phyloP scores from a whole-genome alignment of 2,113 vertebrate genomes.

The Protobothrops flavoviridis region DNA sequence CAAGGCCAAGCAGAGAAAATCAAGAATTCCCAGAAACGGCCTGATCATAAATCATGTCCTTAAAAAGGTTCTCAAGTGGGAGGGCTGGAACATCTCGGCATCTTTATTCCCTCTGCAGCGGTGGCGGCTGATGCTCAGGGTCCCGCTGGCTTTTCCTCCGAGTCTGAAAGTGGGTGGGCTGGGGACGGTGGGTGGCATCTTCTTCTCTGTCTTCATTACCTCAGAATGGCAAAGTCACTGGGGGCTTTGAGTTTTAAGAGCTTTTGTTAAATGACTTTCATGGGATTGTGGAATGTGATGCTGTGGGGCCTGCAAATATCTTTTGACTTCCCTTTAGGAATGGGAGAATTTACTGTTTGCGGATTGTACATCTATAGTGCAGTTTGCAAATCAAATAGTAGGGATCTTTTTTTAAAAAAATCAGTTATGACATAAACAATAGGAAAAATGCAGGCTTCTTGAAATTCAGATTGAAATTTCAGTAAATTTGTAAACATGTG shows the following conservation, averaged over 20 bases:
- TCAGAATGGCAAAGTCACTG: not conserved
- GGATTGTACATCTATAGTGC: not conserved
- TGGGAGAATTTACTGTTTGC: not conserved
- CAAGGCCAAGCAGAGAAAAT: not conserved
- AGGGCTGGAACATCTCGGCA: not conserved
- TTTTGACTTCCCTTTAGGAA: not conserved
- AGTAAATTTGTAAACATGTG: not conserved
- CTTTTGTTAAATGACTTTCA: not conserved
- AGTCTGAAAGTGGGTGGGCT: not conserved
- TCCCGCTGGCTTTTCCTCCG: not conserved
- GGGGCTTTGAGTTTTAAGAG: not conserved
- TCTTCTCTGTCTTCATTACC: not conserved
- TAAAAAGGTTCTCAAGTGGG: not conserved
- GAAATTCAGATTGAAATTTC: not conserved
- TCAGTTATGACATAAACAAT: too few species aligned
- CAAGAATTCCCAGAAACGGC: not conserved
- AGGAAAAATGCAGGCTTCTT: not conserved
- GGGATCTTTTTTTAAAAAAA: not conserved
- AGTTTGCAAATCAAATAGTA: not conserved
- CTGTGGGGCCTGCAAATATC: not conserved
- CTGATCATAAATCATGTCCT: not conserved
- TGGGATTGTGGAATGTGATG: not conserved
- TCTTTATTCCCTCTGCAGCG: not conserved
- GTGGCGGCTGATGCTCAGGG: not conserved
- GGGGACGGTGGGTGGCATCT: too few species aligned